Percentiles rank a stretch among this genome's conserved stretches.
These are phyloP conservation scores for Pseudorhiza aurosa DNA, from an alignment of 30 jellyfish, hydroid and myxozoan species.

Conservation along the genomic window DNA sequence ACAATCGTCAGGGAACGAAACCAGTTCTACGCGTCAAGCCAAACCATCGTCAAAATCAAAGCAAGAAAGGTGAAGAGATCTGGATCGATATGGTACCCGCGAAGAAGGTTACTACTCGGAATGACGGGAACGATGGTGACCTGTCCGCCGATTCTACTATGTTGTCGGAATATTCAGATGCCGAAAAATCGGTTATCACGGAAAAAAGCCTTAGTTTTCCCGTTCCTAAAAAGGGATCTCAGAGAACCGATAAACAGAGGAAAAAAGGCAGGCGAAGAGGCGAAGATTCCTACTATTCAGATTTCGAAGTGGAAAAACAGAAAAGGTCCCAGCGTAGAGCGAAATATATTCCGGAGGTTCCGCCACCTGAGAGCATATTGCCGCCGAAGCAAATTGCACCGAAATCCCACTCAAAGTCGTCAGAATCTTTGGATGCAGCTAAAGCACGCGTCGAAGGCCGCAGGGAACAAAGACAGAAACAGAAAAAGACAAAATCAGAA, in stretches of 20 bases:
- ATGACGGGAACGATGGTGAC: slow-evolving; percentile 42
- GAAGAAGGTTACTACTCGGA: slow-evolving; percentile 72
- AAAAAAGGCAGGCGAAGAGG: slow-evolving; percentile 73
- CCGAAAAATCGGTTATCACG: slow-evolving; percentile 53
- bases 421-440: slow-evolving; percentile 90
- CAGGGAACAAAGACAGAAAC: slow-evolving; percentile 83
- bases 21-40: slow-evolving; percentile 96
- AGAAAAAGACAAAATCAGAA: slow-evolving; percentile 90
- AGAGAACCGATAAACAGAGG: slow-evolving; percentile 32
- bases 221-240: slow-evolving; percentile 9
- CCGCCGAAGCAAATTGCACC: slow-evolving; percentile 18
- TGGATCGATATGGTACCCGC: slow-evolving; percentile 99
- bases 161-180: slow-evolving; percentile 76
- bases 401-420: slow-evolving; percentile 66
- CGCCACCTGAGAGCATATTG: slow-evolving; percentile 66
- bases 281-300: slow-evolving; percentile 93
- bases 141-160: slow-evolving; percentile 73
- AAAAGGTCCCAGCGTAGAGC: slow-evolving; percentile 90
- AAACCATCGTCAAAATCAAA: slow-evolving; percentile 76
- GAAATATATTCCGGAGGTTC: slow-evolving; percentile 56
- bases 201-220: slow-evolving; percentile 49
- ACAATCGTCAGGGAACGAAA: slow-evolving; percentile 78
- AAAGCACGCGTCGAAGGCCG: slow-evolving; percentile 94
- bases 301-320: slow-evolving; percentile 91
- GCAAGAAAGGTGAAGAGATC: slow-evolving; percentile 74